Base-by-base conservation (phyloP, 2,888 invertebrate genomes). In the Masnerella sp. region DNA sequence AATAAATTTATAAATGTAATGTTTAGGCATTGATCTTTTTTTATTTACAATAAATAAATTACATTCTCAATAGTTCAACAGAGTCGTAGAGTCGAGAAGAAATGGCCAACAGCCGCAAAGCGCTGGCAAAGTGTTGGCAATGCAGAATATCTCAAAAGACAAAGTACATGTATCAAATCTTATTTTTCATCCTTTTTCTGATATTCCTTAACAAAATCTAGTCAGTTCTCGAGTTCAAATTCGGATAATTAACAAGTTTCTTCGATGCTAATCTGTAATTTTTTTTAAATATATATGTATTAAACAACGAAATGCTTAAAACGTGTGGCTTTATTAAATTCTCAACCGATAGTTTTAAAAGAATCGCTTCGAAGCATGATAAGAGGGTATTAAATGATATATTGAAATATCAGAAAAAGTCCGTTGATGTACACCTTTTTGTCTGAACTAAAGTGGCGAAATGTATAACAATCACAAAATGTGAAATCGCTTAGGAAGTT, bases 31-130 rank as follows among this genome's bases (percentile, higher is more conserved):
- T 61, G 62, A 64, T 71, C 28, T 74, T 58, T 71, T 40, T 52
- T 67, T 71, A 78, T 78, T 77, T 77, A 78, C 78, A 78, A 78
- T 78, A 78, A 78, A 78, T 78, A 78, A 78, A 77, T 78, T 77
- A 77, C 78, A 78, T 61, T 74, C 70, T 77, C 74, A 69, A 62
- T 71, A 74, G 65, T 76, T 76, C 47, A 77, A 77, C 77, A 77
- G 62, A 76, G 73, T 78, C 32, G 64, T 71, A 75, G 67, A 78
- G 72, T 70, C 59, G 67, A 67, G 47, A 67, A 74, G 69, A 64
- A 52, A 59, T 30, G 43, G 61, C 56, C 64, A 74, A 40, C 52
- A 59, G 73, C 47, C 43, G 18, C 28, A 58, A 56, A 58, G 40
- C 56, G 40, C 65, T 61, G 61, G 52, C 54, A 68, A 67, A 67